A percentile compares a stretch with the other conserved stretches of the same genome.
These are phyloP conservation scores for Cercopithecus neglectus DNA, from an alignment of 2,797 vertebrate genomes.

Conservation along the genomic window DNA sequence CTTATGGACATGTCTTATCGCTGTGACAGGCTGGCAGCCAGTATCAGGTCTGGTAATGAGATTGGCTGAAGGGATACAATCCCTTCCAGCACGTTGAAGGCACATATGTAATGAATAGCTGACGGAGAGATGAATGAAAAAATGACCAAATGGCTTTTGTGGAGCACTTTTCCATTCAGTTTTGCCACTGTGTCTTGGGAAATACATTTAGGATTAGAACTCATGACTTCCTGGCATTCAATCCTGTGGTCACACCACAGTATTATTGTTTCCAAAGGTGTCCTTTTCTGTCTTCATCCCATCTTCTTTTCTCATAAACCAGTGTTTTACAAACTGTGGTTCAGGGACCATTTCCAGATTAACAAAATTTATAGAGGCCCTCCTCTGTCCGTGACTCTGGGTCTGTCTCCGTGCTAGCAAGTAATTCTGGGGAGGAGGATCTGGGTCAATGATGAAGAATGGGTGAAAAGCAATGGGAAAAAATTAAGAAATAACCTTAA, in stretches of 20 bases:
- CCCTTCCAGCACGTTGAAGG: background rate
- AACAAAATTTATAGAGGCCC: constrained; percentile 53
- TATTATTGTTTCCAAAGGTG: constrained; percentile 66
- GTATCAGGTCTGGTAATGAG: background rate
- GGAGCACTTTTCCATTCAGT: constrained; percentile 53
- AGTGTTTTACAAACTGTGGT: constrained; percentile 63
- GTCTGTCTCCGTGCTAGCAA: constrained; percentile 38
- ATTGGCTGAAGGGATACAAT: no score
- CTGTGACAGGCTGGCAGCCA: background rate
- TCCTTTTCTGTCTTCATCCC: constrained; percentile 68
- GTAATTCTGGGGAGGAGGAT: constrained; percentile 21
- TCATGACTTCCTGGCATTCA: constrained; percentile 59
- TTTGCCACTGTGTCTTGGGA: constrained; percentile 53
- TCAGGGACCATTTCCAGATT: constrained; percentile 54
- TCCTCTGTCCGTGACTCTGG: constrained; percentile 10
- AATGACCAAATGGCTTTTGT: background rate
- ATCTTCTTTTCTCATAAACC: constrained; percentile 74
- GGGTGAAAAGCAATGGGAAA: constrained; percentile 21
- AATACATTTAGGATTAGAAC: constrained; percentile 71
- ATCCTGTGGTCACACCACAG: constrained; percentile 65
- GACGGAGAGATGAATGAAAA: background rate
- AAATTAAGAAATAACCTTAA: constrained; percentile 41
- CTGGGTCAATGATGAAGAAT: constrained; percentile 30
- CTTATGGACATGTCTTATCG: background rate
- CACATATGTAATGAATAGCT: background rate